Conservation (phyloP, 2,113 vertebrate genomes). For the Strix aluco region DNA sequence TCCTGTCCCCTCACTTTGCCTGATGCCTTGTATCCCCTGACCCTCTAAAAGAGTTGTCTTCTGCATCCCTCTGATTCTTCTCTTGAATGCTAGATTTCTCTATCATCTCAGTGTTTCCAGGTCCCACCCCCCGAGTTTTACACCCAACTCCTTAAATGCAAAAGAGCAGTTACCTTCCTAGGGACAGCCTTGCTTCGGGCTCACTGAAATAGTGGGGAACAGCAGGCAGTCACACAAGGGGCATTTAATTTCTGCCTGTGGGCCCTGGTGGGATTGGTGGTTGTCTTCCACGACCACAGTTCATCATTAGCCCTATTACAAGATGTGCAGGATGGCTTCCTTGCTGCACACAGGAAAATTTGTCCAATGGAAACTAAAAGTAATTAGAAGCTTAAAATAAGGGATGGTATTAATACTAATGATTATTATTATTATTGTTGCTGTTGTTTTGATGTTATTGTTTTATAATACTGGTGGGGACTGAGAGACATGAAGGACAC, state of each 20-base stretch:
- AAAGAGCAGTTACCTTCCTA: neutral
- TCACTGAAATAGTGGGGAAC: rapidly evolving
- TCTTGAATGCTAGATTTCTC: neutral
- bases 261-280: neutral
- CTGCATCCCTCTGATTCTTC: neutral
- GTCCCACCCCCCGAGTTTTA: neutral
- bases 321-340: neutral
- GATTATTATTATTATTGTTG: no score
- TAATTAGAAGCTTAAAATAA: neutral
- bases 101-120: neutral
- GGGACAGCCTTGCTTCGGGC: neutral
- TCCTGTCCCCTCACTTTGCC: neutral
- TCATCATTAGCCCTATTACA: neutral
- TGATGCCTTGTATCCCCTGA: neutral
- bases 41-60: neutral
- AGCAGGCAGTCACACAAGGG: neutral
- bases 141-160: neutral
- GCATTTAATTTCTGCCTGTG: neutral
- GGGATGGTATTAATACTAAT: no score
- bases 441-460: no score
- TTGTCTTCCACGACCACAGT: neutral
- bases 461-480: neutral
- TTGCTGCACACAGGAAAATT: neutral
- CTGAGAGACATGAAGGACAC: neutral
- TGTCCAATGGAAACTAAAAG: neutral